Evolutionary conservation across 2,888 invertebrate genomes (phyloP), one percentile per base, ranked within the genome.

Genomic region (Cantharis nigra): DNA sequence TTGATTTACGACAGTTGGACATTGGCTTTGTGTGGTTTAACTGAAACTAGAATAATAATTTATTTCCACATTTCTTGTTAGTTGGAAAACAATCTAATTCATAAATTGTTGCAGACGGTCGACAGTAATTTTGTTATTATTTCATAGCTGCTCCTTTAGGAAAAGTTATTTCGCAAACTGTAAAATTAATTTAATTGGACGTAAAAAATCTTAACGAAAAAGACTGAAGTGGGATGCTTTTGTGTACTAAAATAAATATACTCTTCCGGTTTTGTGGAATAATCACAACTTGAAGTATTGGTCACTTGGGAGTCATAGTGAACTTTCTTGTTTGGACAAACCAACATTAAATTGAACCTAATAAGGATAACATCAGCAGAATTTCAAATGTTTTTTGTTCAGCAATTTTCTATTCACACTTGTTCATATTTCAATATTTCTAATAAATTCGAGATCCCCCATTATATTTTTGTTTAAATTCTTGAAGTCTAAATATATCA

Each of bases 261-360:
- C 71, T 71, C 63, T 77, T 77, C 74, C 63, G 71, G 74, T 77
- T 74, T 73, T 71, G 74, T 62, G 71, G 77, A 77, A 77, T 77
- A 77, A 77, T 65, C 74, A 77, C 74, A 63, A 69, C 74, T 74
- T 77, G 74, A 77, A 72, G 71, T 71, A 77, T 71, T 71, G 71
- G 63, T 77, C 77, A 64, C 77, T 71, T 26, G 77, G 74, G 77
- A 74, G 77, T 65, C 77, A 49, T 77, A 72, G 65, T 65, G 72
- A 77, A 77, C 63, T 77, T 77, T 77, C 74, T 74, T 62, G 71
- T 23, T 71, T 69, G 69, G 74, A 74, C 74, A 74, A 69, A 74
- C 74, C 69, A 74, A 75, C 77, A 73, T 74, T 69, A 62, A 26
- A 62, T 20, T 63, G 16, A 63, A 18, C 63, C 69, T 69, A 74